Percentiles rank a stretch among this genome's conserved stretches.
phyloP scores from a whole-genome alignment of 2,113 vertebrate genomes.

The Osmerus eperlanus region DNA sequence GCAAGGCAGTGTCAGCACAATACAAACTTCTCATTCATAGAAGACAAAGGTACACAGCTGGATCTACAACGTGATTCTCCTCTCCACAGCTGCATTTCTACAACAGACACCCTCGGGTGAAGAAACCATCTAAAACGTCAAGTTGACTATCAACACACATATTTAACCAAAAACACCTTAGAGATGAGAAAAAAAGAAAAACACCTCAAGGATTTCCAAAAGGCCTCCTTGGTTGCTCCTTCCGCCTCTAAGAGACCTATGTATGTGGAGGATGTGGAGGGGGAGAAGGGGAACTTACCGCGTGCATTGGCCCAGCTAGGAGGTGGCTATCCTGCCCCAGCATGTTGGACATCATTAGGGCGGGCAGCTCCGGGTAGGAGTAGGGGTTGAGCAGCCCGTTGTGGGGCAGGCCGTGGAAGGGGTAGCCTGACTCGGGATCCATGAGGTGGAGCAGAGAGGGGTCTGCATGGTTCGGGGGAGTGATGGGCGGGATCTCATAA shows the following conservation, averaged over 20 bases:
- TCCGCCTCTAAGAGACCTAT: background rate
- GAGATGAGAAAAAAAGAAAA: too few relatives aligned
- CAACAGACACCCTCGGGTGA: too few relatives aligned
- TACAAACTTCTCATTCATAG: too few relatives aligned
- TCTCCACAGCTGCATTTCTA: too few relatives aligned
- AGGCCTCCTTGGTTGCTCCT: too few relatives aligned
- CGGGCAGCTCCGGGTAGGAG: constrained; percentile 84
- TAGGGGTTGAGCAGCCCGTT: constrained; percentile 85
- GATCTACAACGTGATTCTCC: too few relatives aligned
- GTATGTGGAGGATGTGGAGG: background rate
- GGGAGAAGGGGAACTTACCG: constrained; percentile 70
- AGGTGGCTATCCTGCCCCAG: constrained; percentile 84
- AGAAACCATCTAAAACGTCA: too few relatives aligned
- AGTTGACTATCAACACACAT: too few relatives aligned
- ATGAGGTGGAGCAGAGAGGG: constrained; percentile 84
- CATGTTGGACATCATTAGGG: constrained; percentile 91
- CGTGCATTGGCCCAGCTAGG: constrained; percentile 83
- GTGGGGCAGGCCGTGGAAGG: constrained; percentile 83
- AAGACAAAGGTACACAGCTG: too few relatives aligned
- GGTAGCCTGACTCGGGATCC: constrained; percentile 82
- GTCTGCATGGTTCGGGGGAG: constrained; percentile 83
- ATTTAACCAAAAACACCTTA: too few relatives aligned
- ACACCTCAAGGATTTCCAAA: too few relatives aligned
- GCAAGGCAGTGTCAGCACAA: too few relatives aligned
- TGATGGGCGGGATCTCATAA: constrained; percentile 89